Evolutionary conservation across 1,140 invertebrate species (phyloP), one percentile per base, ranked within the genome.

Genomic region (Hyposmocoma kahamanoa): DNA sequence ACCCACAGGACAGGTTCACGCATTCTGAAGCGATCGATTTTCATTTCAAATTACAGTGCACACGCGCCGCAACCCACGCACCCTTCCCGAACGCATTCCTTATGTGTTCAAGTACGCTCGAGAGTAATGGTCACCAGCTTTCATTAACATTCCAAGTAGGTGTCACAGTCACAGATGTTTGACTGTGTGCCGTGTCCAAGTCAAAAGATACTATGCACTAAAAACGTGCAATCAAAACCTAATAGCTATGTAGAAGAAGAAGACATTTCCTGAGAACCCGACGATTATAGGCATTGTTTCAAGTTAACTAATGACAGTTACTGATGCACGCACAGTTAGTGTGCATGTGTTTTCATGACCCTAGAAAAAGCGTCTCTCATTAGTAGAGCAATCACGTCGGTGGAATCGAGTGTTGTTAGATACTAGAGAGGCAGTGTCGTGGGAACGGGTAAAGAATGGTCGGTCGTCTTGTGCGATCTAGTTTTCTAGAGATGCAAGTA

Each of bases 11-110:
- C 75, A 64, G 72, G 73, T 82, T 78, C 61, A 62, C 67, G 62
- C 64, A 64, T 66, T 72, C 60, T 72, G 66, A 70, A 74, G 62
- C 59, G 63, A 75, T 75, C 67, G 73, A 78, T 84, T 82, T 84
- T 82, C 72, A 79, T 80, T 82, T 81, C 73, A 80, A 81, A 75
- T 80, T 77, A 73, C 67, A 77, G 50, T 54, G 53, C 71, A 56
- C 55, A 47, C 42, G 42, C 46, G 44, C 42, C 54, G 15, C 45
- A 15, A 15, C 75, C 80, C 61, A 78, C 80, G 71, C 76, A 43
- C 56, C 60, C 60, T 68, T 73, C 53, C 64, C 56, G 59, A 61
- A 62, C 52, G 53, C 58, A 67, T 72, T 64, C 68, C 59, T 67
- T 62, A 47, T 66, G 47, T 60, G 53, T 62, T 70, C 59, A 64